Evolutionary conservation across 2,888 invertebrate genomes (phyloP), one percentile per base, ranked within the genome.

Genomic region (Autographa gamma): DNA sequence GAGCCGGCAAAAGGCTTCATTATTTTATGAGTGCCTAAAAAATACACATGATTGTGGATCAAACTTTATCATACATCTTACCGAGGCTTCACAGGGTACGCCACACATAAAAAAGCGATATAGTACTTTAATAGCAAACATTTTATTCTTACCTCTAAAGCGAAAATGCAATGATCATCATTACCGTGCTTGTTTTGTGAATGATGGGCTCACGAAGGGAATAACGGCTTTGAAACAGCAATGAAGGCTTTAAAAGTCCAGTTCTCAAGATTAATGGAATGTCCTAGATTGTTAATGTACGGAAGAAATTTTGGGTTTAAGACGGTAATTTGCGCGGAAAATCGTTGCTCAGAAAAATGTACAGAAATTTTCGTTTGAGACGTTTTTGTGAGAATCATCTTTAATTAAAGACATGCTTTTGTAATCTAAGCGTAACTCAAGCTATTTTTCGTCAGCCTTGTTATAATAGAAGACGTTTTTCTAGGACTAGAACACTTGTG

Each of bases 191-290:
- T 66, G 62, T 69, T 74, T 74, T 59, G 60, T 74, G 69, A 73
- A 66, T 60, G 58, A 67, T 67, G 59, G 59, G 59, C 38, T 66
- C 32, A 14, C 41, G 18, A 69, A 59, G 16, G 52, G 13, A 70
- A 79, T 48, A 48, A 66, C 16, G 72, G 43, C 54, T 60, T 69
- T 65, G 34, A 14, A 38, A 8, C 60, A 48, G 52, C 41, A 60
- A 61, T 73, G 64, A 60, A 60, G 25, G 56, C 25, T 68, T 52
- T 71, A 54, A 63, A 63, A 72, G 56, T 65, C 56, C 80, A 68
- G 62, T 80, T 63, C 34, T 58, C 56, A 60, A 72, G 64, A 77
- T 77, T 76, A 67, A 80, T 76, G 62, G 31, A 13, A 70, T 62
- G 56, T 65, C 31, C 60, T 80, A 54, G 38, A 77, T 73, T 61